Evolutionary conservation across 2,113 vertebrate genomes (phyloP).

Genomic region (Leucosticte australis): DNA sequence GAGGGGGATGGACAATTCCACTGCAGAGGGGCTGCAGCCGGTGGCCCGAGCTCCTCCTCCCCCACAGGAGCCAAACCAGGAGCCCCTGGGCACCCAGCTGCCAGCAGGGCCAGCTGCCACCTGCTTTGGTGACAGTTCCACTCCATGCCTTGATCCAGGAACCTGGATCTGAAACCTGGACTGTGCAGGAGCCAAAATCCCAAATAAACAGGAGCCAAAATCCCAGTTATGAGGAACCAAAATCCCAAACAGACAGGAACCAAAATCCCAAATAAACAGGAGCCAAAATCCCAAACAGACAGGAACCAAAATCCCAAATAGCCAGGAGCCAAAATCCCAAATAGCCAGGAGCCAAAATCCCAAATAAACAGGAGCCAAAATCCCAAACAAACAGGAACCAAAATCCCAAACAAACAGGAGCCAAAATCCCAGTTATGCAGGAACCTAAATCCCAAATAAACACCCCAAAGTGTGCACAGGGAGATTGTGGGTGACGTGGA

Average conservation of each 20-base stretch:
- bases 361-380: too few relatives aligned
- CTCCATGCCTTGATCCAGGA: neutral
- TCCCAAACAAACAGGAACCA: neutral
- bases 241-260: neutral
- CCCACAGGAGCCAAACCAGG: neutral
- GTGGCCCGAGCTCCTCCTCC: neutral
- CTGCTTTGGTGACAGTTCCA: neutral
- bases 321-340: too few relatives aligned
- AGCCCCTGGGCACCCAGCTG: neutral
- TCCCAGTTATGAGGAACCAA: neutral
- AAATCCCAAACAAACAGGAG: too few relatives aligned
- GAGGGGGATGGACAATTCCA: neutral
- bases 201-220: too few relatives aligned
- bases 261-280: too few relatives aligned
- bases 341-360: too few relatives aligned
- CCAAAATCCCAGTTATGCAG: too few relatives aligned
- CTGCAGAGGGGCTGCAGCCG: neutral
- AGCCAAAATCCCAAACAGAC: neutral
- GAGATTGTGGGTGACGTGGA: neutral
- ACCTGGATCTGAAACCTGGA: too few relatives aligned
- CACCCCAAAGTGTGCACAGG: accelerated
- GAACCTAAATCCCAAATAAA: neutral
- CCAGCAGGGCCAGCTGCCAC: neutral
- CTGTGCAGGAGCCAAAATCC: too few relatives aligned
- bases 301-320: too few relatives aligned